Evolutionary conservation across 2,888 invertebrate species (phyloP), one percentile per base, ranked within the genome.

Genomic region (Lepetodrilus schrolli): DNA sequence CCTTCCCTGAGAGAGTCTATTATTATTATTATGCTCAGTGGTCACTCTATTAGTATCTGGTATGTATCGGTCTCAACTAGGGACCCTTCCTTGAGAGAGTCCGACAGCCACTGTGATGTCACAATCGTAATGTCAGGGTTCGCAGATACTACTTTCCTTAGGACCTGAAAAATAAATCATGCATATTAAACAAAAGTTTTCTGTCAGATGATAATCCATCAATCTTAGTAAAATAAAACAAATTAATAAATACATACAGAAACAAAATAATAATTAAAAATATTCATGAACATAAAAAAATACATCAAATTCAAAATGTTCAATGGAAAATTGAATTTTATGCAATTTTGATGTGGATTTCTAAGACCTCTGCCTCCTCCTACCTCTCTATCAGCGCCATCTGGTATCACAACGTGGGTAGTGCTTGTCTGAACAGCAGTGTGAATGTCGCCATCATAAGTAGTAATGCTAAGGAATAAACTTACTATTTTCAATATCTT

Each of bases 361-460:
- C n/a, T n/a, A n/a, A n/a, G n/a, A n/a, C n/a, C n/a, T n/a, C n/a
- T 43, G 43, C 17, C 4, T 43, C 17, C 7, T 72, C 81, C 71
- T 72, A 85, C 86, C 79, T 84, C 69, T 51, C 69, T 72, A 50
- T 76, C 77, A 21, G 77, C 78, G 20, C 74, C 74, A 5, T 76
- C 50, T 26, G 80, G 71, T 5, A 85, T 79, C 8, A 88, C 75
- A 37, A 86, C 74, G 72, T 86, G 86, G 2, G 87, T 86, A 1
- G 86, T 86, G 21, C 72, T 68, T 5, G 82, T 76, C 13, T 77
- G 73, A 0, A 85, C 74, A 1, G 66, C 68, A 50, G 68, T 70
- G 10, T 84, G 81, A n/a, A 88, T 75, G 78, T 88, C 86, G 7
- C 87, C 88, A 82, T 88, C 83, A 81, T 82, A 85, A 71, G 84